Base-by-base conservation (phyloP, 2,113 vertebrate species). In the Grantiella picta region DNA sequence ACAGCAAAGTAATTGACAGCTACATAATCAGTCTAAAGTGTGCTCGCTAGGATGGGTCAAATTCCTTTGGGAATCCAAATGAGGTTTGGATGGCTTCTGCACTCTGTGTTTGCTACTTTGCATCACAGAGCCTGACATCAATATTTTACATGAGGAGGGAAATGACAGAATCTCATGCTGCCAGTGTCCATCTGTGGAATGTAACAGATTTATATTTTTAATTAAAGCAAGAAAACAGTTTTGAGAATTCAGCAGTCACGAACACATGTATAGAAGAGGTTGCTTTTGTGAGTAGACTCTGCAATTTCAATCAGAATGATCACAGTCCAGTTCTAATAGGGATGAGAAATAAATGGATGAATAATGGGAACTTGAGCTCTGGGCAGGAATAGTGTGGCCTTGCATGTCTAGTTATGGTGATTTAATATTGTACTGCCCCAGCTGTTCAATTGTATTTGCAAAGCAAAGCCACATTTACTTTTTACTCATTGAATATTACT, bases 11-110 rank as follows among this genome's bases (percentile, higher is more conserved):
- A 92, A 91, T 72, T 95, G 82, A 79, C 82, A 93, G 52, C 82
- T 95, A 95, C 89, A 93, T 66, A 94, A 94, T 96, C 90, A 68
- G 85, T 68, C 85, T 92, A 57, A 96, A 97, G 72, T 76, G 79
- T 72, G 60, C 93, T 86, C 20, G 24, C 88, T 81, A 54, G 31
- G 25, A 83, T 78, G 85, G 82, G 79, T 78, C 76, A 83, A 53
- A 95, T 60, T 92, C 95, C 92, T 86, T 75, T 69, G 72, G 79
- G 88, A 97, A 91, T 95, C 56, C 50, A 92, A 93, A 95, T 96
- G 85, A 94, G 79, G 64, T 96, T 86, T 80, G 70, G 88, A 84
- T 78, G 44, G 88, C 86, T 95, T 89, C 63, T 94, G 82, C 68
- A 66, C 57, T 90, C 23, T 15, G n/a, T 75, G 56, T 64, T 90